Percentiles rank a stretch among this genome's conserved stretches.
These are phyloP conservation scores for Varanus salvator DNA, from an alignment of 2,113 vertebrate species.

Conservation along the genomic window DNA sequence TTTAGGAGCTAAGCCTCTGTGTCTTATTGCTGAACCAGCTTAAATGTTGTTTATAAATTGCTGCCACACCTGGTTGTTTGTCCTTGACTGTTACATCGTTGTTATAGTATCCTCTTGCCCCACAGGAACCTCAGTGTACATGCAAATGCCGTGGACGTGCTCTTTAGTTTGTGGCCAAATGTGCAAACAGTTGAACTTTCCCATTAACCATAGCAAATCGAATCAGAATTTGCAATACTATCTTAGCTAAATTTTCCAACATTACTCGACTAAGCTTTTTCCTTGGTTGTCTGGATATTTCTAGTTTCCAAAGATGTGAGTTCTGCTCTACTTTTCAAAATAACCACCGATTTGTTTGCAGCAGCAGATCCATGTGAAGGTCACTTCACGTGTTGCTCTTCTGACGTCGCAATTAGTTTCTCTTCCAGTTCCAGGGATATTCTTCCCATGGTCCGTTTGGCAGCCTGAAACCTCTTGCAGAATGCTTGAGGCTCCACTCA, in stretches of 20 bases:
- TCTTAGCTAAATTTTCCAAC: conserved; percentile 1
- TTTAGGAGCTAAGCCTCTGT: too few species aligned
- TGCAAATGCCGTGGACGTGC: background rate
- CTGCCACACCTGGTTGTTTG: too few species aligned
- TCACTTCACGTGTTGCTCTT: conserved; percentile 1
- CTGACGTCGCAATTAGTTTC: background rate
- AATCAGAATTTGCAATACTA: background rate
- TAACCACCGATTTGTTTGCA: conserved; percentile 12
- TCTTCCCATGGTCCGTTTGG: background rate
- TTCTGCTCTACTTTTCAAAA: background rate
- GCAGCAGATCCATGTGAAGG: background rate
- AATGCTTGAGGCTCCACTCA: background rate
- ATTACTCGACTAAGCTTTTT: conserved; percentile 6
- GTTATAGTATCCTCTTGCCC: background rate
- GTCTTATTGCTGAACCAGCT: too few species aligned
- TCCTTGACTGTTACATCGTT: too few species aligned
- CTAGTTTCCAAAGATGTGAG: background rate
- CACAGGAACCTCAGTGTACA: background rate
- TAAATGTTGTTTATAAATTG: too few species aligned
- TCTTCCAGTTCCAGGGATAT: background rate
- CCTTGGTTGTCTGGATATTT: background rate
- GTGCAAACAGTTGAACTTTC: background rate
- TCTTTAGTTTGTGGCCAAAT: background rate
- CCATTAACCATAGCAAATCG: background rate
- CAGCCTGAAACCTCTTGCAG: background rate